Base-by-base conservation (phyloP, 1,140 invertebrate species). In the Brachionus manjavacas region DNA sequence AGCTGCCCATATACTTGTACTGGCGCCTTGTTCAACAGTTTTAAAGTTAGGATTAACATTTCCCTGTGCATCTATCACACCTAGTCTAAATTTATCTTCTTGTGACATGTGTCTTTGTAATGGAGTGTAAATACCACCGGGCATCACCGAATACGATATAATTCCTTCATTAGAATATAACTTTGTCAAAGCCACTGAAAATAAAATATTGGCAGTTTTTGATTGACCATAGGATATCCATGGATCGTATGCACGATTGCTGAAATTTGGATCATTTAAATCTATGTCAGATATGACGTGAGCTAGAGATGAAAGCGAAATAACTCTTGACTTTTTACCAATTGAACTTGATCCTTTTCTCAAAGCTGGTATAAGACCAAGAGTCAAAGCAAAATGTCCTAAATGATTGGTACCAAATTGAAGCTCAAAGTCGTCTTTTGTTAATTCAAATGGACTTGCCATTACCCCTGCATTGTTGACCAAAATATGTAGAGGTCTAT, bases 381-480 rank as follows among this genome's bases (percentile, higher is more conserved):
- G 28, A 4, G 28, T 31, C 28, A 31, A 31, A 31, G 28, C 28
- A 31, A 31, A 31, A 31, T 31, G 28, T 31, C 89, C 90, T 23
- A 91, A 84, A 86, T 90, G 90, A 85, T 91, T 91, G 31, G 89
- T 89, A 49, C 88, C 89, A 85, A 91, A 88, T 84, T 91, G 90
- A 74, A 88, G 85, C 85, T 91, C 91, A 88, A 90, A 90, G 8
- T 89, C 89, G 81, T 91, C 90, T 55, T 87, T 87, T 52, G 89
- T 89, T 66, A 85, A 83, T n/a, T 84, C 85, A 83, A 87, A 84
- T 35, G 87, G 88, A 76, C 87, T 87, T 87, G 87, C 87, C 86
- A 94, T 94, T 0, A 94, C 91, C 2, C 91, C 94, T 68, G 94
- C 94, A 90, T 95, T 95, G 86, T 95, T 94, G n/a, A 95, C 92